Evolutionary conservation across 2,888 invertebrate genomes (phyloP), one percentile per base, ranked within the genome.

Genomic region (Volucella inanis): DNA sequence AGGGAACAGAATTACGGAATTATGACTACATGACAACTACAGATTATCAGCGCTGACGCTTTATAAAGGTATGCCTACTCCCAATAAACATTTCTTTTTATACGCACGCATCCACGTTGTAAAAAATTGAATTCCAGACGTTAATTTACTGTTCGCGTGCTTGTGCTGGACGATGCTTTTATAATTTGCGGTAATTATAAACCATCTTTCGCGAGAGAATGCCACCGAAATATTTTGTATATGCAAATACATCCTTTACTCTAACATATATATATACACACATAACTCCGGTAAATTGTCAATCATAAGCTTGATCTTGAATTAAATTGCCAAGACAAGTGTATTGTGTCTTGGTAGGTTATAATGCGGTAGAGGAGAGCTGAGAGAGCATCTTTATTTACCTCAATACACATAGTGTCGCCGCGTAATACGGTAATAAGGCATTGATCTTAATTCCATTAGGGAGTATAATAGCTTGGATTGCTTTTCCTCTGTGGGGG

Each of bases 381-480:
- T 47, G 22, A 15, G 64, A 22, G 52, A 8, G 12, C 64, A 57
- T 41, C 65, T 65, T 62, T 65, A 47, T 38, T 55, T 10, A 55
- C 18, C 12, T 15, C 59, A 18, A 15, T 0, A 22, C 15, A 31
- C 43, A 54, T 3, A 54, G 12, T 31, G 4, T 59, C 1, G 52
- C 15, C 41, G 39, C 31, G 31, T 31, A 31, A 31, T 61, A 22
- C 10, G n/a, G 49, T 18, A 18, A 38, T 55, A 62, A 59, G 68
- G 38, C 54, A 82, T 55, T 77, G 82, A 77, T 82, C 76, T 82
- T 71, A 72, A 82, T 82, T 72, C 59, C 43, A 71, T 77, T 83
- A 64, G 50, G 31, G 14, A 70, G 59, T 79, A 61, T 65, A 79
- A 79, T 79, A 67, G 43, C 70, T 14, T 65, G 59, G 49, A 70